These are phyloP conservation scores for Brachionus koreanus DNA, from an alignment of 1,140 invertebrate species.

Conservation along the genomic window DNA sequence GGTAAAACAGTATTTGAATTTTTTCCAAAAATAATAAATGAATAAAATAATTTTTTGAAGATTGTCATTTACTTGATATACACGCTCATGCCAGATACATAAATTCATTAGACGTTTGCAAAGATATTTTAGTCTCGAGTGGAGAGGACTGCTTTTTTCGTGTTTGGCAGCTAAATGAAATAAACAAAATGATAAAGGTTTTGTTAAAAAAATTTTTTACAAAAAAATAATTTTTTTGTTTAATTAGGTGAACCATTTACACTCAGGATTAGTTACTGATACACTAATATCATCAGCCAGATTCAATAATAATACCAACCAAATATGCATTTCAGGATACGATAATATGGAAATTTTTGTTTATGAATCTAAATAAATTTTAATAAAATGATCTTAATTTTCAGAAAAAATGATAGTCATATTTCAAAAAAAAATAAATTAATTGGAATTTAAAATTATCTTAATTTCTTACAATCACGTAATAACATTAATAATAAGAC, in stretches of 20 bases:
- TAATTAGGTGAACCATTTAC: not conserved
- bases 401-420: too few species aligned
- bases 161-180: conserved; percentile 6
- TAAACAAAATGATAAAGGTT: conserved; percentile 26
- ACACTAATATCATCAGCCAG: not conserved
- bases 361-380: not conserved
- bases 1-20: not conserved
- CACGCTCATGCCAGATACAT: conserved; percentile 28
- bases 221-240: not conserved
- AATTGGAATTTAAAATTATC: too few species aligned
- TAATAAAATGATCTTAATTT: too few species aligned
- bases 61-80: conserved; percentile 14
- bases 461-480: too few species aligned
- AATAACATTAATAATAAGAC: too few species aligned
- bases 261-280: not conserved
- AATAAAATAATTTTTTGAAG: not conserved
- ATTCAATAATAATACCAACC: not conserved
- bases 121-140: conserved; percentile 5
- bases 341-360: conserved; percentile 2
- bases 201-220: not conserved
- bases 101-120: not conserved
- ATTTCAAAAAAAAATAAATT: too few species aligned
- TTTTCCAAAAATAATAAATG: too few species aligned
- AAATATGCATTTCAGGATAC: not conserved
- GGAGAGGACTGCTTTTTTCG: conserved; percentile 36